Evolutionary conservation across 2,888 invertebrate genomes (phyloP), one percentile per base, ranked within the genome.

Genomic region (Cheilosia vernalis): DNA sequence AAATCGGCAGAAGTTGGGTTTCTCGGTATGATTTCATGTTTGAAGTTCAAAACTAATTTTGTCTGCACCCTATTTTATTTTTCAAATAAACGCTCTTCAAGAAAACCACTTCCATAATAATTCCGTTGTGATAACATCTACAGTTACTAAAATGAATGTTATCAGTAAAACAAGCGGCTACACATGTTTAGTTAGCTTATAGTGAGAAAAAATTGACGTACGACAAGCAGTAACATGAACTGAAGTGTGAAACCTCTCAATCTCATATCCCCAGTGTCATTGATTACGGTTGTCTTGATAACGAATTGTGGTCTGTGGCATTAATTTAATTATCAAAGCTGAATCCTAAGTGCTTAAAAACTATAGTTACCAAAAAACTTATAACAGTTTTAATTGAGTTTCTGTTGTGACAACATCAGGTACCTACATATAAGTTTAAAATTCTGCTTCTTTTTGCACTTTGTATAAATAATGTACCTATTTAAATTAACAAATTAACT

Each of bases 201-300:
- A 51, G 76, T 49, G 70, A 49, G 47, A 44, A 51, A 21, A 30
- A 61, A 30, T 13, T 13, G 61, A 53, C 33, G 9, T 27, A 17
- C 15, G 40, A 44, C 56, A 55, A 33, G 30, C 69, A 69, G 47
- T 17, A 9, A 72, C 63, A 55, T 55, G 63, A 5, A 3, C 9
- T 30, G 33, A 74, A 64, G 73, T 70, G 78, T 78, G 78, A 78
- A 55, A 64, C 51, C 33, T 63, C n/a, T 40, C 47, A 61, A 56
- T 70, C 67, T 53, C 13, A 37, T 37, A 27, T 21, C 17, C n/a
- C 30, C 53, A 30, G 21, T 13, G 42, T 21, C n/a, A 33, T 19
- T 33, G 24, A 44, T 44, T 13, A 58, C 40, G 15, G 9, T 30
- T 51, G 49, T 15, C 4, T 33, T 78, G 70, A 78, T 78, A 78